Base-by-base conservation (phyloP, 2,113 vertebrate species). In the human region DNA sequence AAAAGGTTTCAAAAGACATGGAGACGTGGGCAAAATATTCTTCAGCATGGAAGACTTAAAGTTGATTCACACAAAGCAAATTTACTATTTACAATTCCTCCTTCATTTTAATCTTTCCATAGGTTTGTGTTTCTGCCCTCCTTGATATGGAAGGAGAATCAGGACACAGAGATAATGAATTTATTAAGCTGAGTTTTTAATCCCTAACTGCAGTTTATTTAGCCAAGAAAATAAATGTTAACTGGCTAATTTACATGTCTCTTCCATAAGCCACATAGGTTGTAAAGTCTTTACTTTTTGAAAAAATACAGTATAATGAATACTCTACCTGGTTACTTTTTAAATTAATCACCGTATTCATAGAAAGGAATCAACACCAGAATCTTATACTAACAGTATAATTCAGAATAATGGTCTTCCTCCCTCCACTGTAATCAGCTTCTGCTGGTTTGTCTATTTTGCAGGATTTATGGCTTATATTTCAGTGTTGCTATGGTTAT, bases 401-500 rank as follows among this genome's bases (percentile, higher is more conserved):
- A 78, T 7, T 57, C 83, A 76, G 22, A 81, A 80, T 43, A 87
- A 93, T 91, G 7, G 30, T 32, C 48, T 61, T 92, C 61, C 61
- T 23, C 32, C 3, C 38, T 85, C 57, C 11, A 11, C 5, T 70
- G 3, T 68, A 92, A 82, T 92, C 75, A 84, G 32, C 25, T 50
- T 38, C 57, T 75, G n/a, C 30, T 64, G 27, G 13, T 84, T 96
- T 84, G 81, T 92, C 83, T 95, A 0, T 92, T 97, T 96, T 87
- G 84, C 40, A 95, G 59, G 79, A 92, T 89, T 88, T 80, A 78
- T 76, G 35, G 55, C 61, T 93, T 83, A n/a, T 30, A 8, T 81
- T 90, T 93, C 70, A 82, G 73, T 78, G 97, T 96, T 98, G 89
- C 96, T 93, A 90, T 97, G 93, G 95, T 93, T 97, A 96, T 93